Evolutionary conservation across 2,797 vertebrate genomes (phyloP), one percentile per base, ranked within the genome.

Genomic region (Holocentrus rufus): DNA sequence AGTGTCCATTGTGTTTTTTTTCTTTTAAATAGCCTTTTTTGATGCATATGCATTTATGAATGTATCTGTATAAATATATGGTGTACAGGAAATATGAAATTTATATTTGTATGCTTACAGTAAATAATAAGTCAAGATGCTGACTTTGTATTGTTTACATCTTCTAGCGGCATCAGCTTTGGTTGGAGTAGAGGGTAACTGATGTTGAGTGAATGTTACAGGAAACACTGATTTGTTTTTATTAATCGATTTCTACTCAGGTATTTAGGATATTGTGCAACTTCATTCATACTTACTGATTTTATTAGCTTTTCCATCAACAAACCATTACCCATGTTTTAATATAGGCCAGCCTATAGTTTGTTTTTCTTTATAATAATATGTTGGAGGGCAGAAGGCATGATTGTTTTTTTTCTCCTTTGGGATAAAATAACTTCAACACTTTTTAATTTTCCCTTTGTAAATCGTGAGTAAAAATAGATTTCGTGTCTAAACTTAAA

Each of bases 281-380:
- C 49, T 65, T 36, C 22, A 67, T 42, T 42, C 30, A 5, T 50
- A 75, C 77, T 72, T 15, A 72, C 23, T 66, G 59, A 71, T 83
- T 74, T 80, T 72, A 80, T 79, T 70, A 50, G 53, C 42, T 11
- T 47, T 74, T 69, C 53, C 49, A 66, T 83, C 72, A 84, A 52
- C 81, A 74, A 79, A 65, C 70, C 73, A 25, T 52, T 10, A 59
- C 52, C 57, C 50, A 20, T 54, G 77, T 79, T 64, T 81, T 79
- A 63, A 83, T 86, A 85, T 65, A 73, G 25, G 59, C 65, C 72
- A 75, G 55, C 77, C 36, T 69, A 63, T 64, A 25, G 85, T 81
- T 87, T 83, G 60, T 81, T 82, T 85, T 81, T 50, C 59, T 82
- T 85, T 80, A 80, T 71, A 53, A 53, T 72, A 57, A 79, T 59